A percentile compares a stretch with the other conserved stretches of the same genome.
These are phyloP conservation scores for Zaprionus kolodkinae DNA, from an alignment of 1,140 invertebrate genomes.

Conservation along the genomic window DNA sequence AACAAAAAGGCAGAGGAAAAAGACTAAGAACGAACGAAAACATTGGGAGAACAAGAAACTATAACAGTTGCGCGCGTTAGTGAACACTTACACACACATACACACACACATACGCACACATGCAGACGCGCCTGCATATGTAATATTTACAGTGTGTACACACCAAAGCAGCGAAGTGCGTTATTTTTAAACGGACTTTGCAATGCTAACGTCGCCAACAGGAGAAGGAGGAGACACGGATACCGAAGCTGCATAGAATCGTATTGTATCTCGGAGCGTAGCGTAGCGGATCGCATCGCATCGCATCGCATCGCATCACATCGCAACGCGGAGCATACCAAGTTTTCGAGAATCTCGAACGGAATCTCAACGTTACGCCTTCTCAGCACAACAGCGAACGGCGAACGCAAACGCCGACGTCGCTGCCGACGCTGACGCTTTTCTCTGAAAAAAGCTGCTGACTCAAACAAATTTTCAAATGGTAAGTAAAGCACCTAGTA, in stretches of 20 bases:
- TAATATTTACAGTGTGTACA: slow-evolving; percentile 48
- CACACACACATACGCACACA: slow-evolving; percentile 29
- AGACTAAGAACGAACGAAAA: slow-evolving; percentile 50
- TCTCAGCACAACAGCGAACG: slow-evolving; percentile 60
- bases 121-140: slow-evolving; percentile 33
- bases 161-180: slow-evolving; percentile 41
- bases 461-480: slow-evolving; percentile 72
- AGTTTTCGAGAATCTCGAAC: slow-evolving; percentile 21
- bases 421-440: slow-evolving; percentile 24
- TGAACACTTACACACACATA: slow-evolving; percentile 7
- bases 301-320: slow-evolving; percentile 3
- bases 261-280: background rate
- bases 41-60: slow-evolving; percentile 43
- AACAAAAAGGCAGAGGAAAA: slow-evolving; percentile 21
- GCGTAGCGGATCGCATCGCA: background rate
- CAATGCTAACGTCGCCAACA: slow-evolving; percentile 51
- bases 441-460: slow-evolving; percentile 60
- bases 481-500: slow-evolving; percentile 65
- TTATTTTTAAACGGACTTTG: slow-evolving; percentile 62
- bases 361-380: slow-evolving; percentile 62
- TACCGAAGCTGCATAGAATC: slow-evolving; percentile 19
- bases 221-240: slow-evolving; percentile 17
- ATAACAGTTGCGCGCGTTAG: slow-evolving; percentile 24
- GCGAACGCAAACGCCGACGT: slow-evolving; percentile 1
- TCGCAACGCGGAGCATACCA: background rate